Evolutionary conservation across 2,113 vertebrate genomes (phyloP).

Genomic region (Paralichthys olivaceus): DNA sequence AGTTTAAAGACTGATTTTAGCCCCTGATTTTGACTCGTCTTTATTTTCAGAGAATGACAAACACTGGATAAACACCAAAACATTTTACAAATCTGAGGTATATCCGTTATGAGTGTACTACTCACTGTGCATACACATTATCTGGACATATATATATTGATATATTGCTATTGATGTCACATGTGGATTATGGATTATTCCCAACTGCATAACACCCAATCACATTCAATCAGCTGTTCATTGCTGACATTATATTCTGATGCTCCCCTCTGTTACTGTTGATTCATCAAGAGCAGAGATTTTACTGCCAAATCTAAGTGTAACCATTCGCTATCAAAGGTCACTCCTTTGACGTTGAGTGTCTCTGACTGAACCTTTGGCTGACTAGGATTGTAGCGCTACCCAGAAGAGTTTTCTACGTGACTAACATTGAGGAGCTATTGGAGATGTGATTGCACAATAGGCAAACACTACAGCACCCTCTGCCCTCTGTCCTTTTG

Average conservation of each 20-base stretch:
- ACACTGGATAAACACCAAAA: too few relatives aligned
- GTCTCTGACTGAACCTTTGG: conserved; percentile 7
- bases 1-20: too few relatives aligned
- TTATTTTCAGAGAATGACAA: too few relatives aligned
- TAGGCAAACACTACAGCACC: neutral
- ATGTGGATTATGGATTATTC: too few relatives aligned
- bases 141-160: too few relatives aligned
- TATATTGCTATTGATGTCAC: too few relatives aligned
- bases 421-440: neutral
- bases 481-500: too few relatives aligned
- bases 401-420: neutral
- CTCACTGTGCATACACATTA: too few relatives aligned
- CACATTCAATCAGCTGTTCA: neutral
- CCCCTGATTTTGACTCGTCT: too few relatives aligned
- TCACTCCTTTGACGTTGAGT: neutral
- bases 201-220: neutral
- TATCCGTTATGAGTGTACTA: too few relatives aligned
- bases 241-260: neutral
- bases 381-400: neutral
- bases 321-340: neutral
- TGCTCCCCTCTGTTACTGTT: neutral
- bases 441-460: neutral
- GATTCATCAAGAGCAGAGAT: neutral
- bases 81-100: too few relatives aligned
- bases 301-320: neutral